Conservation (phyloP, 2,113 vertebrate genomes). For the Condylura cristata region DNA sequence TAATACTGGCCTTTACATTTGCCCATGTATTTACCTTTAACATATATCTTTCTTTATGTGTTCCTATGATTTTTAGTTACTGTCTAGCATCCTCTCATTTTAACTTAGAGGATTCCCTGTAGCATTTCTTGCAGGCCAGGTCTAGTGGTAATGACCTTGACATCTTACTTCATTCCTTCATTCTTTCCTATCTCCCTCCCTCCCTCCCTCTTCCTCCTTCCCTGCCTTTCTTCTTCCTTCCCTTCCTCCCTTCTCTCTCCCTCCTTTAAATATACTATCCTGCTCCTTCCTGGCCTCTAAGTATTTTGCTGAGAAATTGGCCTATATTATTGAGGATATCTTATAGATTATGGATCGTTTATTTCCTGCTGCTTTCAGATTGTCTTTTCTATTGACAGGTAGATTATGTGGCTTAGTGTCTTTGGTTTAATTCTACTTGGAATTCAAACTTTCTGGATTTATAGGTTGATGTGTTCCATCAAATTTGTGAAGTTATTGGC, state of each 20-base stretch:
- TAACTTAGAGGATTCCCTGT: background rate
- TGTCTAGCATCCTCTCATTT: background rate
- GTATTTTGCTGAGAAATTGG: background rate
- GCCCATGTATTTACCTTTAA: background rate
- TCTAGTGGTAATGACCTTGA: background rate
- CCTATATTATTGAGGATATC: background rate
- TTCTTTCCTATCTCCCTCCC: too few species aligned
- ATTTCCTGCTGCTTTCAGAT: background rate
- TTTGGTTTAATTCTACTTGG: background rate
- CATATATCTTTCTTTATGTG: background rate
- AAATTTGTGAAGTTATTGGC: background rate
- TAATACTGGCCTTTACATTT: background rate
- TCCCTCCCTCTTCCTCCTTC: too few species aligned
- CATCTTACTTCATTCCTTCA: too few species aligned
- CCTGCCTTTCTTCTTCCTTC: too few species aligned
- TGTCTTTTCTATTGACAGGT: background rate
- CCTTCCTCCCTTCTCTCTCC: too few species aligned
- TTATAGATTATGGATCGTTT: background rate
- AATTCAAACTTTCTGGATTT: background rate
- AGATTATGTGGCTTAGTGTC: background rate
- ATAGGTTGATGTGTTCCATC: background rate
- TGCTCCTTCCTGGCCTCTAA: background rate
- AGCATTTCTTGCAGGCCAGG: background rate
- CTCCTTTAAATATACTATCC: background rate
- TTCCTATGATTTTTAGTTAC: background rate